Evolutionary conservation across 1,140 invertebrate genomes (phyloP), one percentile per base, ranked within the genome.

Genomic region (Gryllus bimaculatus): DNA sequence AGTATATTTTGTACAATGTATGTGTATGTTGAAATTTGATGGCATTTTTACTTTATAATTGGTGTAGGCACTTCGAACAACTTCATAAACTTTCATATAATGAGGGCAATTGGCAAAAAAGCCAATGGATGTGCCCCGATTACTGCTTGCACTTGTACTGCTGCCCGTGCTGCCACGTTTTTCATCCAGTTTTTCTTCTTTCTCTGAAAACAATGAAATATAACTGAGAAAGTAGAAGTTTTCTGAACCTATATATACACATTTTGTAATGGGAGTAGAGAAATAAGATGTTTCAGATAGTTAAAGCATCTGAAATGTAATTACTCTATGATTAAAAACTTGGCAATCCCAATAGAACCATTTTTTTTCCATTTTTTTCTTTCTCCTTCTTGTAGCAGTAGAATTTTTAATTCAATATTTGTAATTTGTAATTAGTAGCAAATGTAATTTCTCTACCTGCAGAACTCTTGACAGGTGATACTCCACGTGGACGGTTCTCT

Each of bases 21-120:
- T 5, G 5, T 39, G 5, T 39, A 39, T 39, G 26, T 39, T 39
- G 26, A 39, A 39, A 39, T 39, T 39, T 39, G 26, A 39, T 76
- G 39, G 18, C 8, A 48, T 39, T 77, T 82, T 82, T 83, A 92
- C 91, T 87, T 93, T 93, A 84, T 95, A 95, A 88, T 94, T 95
- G 3, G 89, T 90, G 85, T 94, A 93, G 8, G 93, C 91, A 80
- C 90, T 91, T 83, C 89, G 91, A 12, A 96, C 83, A 21, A 91
- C 90, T 20, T 94, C 93, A 84, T 93, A 92, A 21, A 96, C 86
- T 83, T 92, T 93, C 85, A 93, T 88, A 84, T 95, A 96, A 84
- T 94, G 92, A 0, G 92, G 90, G 20, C 90, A 87, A 77, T 89
- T 89, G 66, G 87, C 86, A 84, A 95, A 95, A 77, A 89, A 85